These are phyloP conservation scores for Mesocentrotus franciscanus DNA, from an alignment of 53 echinoderm and acorn worm genomes.

Conservation along the genomic window DNA sequence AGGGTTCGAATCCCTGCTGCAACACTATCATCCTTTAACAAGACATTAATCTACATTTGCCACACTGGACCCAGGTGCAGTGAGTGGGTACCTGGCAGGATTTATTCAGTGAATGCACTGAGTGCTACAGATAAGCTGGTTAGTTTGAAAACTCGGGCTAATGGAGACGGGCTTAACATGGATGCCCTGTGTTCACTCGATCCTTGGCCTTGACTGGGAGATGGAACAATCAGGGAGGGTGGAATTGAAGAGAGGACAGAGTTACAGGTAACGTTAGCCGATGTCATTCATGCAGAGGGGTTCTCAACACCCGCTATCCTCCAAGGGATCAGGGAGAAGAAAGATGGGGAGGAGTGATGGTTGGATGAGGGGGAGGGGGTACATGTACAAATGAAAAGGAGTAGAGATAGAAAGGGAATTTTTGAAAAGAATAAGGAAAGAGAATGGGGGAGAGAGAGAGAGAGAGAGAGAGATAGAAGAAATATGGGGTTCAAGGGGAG, in stretches of 20 bases:
- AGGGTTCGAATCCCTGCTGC: too few species aligned
- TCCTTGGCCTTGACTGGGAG: slow-evolving; percentile 16
- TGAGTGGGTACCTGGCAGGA: too few species aligned
- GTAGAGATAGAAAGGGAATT: neutral
- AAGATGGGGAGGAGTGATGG: neutral
- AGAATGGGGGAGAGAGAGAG: neutral
- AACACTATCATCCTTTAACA: too few species aligned
- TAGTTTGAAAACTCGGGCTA: too few species aligned
- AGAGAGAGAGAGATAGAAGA: neutral
- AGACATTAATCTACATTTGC: too few species aligned
- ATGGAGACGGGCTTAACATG: too few species aligned
- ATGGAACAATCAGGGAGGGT: neutral
- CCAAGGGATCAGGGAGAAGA: slow-evolving; percentile 15
- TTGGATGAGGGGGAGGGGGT: neutral
- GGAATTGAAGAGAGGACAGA: neutral
- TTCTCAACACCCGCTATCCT: neutral
- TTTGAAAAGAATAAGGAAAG: neutral
- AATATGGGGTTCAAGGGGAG: neutral
- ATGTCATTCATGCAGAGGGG: neutral
- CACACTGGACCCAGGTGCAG: too few species aligned
- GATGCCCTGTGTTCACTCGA: neutral
- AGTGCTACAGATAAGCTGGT: too few species aligned
- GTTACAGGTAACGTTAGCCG: neutral
- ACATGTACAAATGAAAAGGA: neutral
- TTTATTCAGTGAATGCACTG: too few species aligned